These are phyloP conservation scores for Tympanuchus pallidicinctus DNA, from an alignment of 2,113 vertebrate genomes.

Conservation along the genomic window DNA sequence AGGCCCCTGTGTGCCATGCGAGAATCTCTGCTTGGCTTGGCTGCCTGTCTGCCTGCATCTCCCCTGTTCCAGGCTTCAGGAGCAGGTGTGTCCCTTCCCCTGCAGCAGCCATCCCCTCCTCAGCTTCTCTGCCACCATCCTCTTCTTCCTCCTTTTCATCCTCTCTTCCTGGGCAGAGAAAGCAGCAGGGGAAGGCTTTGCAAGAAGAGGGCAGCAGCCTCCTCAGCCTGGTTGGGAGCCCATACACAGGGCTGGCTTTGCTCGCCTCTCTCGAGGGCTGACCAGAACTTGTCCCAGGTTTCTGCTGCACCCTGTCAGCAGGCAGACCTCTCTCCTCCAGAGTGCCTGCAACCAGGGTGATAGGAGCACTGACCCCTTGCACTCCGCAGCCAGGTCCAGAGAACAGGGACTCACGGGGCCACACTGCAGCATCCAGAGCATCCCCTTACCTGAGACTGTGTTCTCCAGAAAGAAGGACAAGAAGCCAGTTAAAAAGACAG, in stretches of 20 bases:
- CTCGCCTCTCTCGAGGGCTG: background rate
- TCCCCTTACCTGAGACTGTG: conserved; percentile 84
- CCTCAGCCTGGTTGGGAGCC: conserved; percentile 54
- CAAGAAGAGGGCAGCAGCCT: conserved; percentile 48
- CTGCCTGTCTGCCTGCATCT: background rate
- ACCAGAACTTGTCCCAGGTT: background rate
- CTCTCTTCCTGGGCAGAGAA: conserved; percentile 69
- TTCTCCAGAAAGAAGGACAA: conserved; percentile 87
- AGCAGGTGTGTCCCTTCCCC: conserved; percentile 77
- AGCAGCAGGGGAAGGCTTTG: conserved; percentile 68
- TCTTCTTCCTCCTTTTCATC: conserved; percentile 33
- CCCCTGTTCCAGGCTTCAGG: background rate
- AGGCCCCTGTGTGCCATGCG: background rate
- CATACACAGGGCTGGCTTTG: conserved; percentile 22
- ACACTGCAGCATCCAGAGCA: background rate
- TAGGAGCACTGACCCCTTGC: background rate
- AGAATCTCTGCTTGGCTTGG: background rate
- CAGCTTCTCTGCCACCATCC: background rate
- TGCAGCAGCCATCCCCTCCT: conserved; percentile 3
- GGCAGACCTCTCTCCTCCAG: conserved; percentile 78
- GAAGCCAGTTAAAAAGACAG: conserved; percentile 84
- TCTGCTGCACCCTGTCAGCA: background rate
- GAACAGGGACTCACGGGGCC: background rate
- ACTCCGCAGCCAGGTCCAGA: background rate
- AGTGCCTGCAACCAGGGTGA: conserved; percentile 63